These are phyloP conservation scores for Liparis tanakae DNA, from an alignment of 2,797 vertebrate species.

Conservation along the genomic window DNA sequence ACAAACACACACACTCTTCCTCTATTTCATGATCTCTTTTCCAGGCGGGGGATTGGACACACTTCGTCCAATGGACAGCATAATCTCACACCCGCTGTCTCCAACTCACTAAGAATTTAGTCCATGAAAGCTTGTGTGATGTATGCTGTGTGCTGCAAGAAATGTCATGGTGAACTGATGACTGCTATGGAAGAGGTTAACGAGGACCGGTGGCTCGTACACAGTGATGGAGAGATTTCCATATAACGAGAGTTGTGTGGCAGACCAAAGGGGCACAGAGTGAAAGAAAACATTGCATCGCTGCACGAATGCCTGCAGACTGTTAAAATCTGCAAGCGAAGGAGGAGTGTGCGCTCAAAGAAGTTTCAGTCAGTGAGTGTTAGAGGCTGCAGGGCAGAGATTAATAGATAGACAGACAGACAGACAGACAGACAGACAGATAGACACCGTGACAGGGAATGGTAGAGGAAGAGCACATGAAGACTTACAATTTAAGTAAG, in stretches of 20 bases:
- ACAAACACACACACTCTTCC: conserved; percentile 3
- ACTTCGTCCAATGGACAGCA: conserved; percentile 61
- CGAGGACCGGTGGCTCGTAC: conserved; percentile 48
- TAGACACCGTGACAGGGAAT: conserved; percentile 26
- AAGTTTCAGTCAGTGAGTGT: conserved; percentile 28
- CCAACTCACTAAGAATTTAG: conserved; percentile 12
- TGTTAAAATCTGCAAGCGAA: conserved; percentile 48
- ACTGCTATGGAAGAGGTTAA: conserved; percentile 47
- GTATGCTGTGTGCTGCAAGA: conserved; percentile 18
- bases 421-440: conserved; percentile 46
- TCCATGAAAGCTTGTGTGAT: conserved; percentile 34
- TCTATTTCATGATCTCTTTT: conserved; percentile 48
- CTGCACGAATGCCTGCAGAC: conserved; percentile 37
- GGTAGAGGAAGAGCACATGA: conserved; percentile 49
- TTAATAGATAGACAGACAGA: conserved; percentile 60
- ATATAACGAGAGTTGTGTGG: conserved; percentile 53
- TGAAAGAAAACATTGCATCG: conserved; percentile 31
- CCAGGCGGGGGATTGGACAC: conserved; percentile 59
- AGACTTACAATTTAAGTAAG: conserved; percentile 71
- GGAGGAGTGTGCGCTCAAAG: conserved; percentile 34
- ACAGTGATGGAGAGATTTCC: conserved; percentile 41
- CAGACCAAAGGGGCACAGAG: conserved; percentile 18
- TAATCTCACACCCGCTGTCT: conserved; percentile 54
- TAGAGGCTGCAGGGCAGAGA: conserved; percentile 43
- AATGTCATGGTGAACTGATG: conserved; percentile 30